Percentiles rank a stretch among this genome's conserved stretches.
Conservation (phyloP, 2,888 invertebrate genomes). For the Pristionchus entomophagus region DNA sequence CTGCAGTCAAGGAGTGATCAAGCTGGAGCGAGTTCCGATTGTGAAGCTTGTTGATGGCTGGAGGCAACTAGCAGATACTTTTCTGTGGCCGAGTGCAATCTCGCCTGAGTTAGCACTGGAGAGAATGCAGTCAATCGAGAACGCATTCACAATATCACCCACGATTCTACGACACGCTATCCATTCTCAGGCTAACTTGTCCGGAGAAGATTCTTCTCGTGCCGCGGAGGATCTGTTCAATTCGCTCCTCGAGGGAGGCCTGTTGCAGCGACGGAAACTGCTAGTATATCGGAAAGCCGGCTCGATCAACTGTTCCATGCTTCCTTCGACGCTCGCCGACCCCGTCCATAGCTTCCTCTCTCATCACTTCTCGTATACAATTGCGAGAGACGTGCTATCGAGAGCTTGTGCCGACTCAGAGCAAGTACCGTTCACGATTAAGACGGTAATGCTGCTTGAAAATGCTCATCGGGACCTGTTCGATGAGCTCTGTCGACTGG, state of each 20-base stretch:
- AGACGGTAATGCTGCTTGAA: neutral
- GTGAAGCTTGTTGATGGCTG: too few species aligned
- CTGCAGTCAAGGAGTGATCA: too few species aligned
- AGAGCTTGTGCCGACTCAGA: neutral
- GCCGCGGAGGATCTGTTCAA: neutral
- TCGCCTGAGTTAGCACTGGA: neutral
- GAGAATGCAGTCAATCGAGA: neutral
- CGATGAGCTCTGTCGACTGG: neutral
- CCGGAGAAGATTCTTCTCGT: neutral
- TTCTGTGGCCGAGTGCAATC: too few species aligned
- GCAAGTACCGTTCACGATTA: neutral
- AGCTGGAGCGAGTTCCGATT: too few species aligned
- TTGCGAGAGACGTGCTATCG: neutral
- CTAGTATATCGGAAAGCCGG: neutral
- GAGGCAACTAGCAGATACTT: too few species aligned
- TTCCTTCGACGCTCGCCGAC: neutral
- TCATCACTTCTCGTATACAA: neutral
- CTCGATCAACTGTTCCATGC: neutral
- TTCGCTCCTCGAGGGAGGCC: neutral
- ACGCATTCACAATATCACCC: neutral
- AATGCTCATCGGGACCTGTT: neutral
- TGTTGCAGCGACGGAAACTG: neutral
- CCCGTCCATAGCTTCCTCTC: neutral
- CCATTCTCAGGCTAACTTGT: too few species aligned
- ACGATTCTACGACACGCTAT: neutral